These are phyloP conservation scores for Globia sparganii DNA, from an alignment of 2,888 invertebrate genomes.

Conservation along the genomic window DNA sequence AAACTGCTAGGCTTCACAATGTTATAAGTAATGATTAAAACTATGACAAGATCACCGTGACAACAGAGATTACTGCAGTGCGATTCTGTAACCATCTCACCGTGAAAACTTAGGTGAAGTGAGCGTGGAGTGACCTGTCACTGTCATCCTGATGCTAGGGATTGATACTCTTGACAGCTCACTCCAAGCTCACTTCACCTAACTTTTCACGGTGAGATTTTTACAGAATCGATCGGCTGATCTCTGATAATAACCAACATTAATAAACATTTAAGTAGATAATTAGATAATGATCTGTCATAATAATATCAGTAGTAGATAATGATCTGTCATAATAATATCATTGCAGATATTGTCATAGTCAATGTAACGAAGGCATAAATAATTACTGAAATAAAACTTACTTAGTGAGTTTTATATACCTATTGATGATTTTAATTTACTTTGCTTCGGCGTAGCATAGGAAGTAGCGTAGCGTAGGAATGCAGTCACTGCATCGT, in stretches of 20 bases:
- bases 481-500: not conserved
- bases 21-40: not conserved
- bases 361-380: not conserved
- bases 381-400: not conserved
- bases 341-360: not conserved
- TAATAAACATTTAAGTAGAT: not conserved
- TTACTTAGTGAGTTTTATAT: not conserved
- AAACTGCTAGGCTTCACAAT: slow-evolving; percentile 14
- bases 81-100: no score
- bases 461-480: no score
- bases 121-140: no score
- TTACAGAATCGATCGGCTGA: no score
- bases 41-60: slow-evolving; percentile 1
- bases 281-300: not conserved
- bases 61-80: no score
- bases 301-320: not conserved
- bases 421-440: not conserved
- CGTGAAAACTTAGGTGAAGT: no score
- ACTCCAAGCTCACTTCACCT: no score
- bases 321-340: slow-evolving; percentile 5
- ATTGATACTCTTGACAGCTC: no score
- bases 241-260: not conserved
- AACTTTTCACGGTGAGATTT: no score
- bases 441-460: not conserved
- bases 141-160: no score